Evolutionary conservation across 1,140 invertebrate species (phyloP).

Genomic region (Ips nitidus): DNA sequence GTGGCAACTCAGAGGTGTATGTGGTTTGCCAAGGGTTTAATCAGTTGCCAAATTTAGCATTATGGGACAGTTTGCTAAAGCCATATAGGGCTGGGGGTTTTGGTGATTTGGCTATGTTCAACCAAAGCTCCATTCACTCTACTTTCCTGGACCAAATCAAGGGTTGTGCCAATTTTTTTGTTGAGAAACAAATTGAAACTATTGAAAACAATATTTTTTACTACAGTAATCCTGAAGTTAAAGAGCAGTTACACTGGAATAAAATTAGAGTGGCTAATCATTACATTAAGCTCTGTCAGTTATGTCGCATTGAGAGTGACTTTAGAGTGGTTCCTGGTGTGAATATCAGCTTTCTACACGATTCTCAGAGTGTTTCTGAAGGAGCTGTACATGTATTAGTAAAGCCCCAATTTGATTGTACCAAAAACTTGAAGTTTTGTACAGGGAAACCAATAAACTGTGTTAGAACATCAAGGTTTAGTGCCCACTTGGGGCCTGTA

Average conservation of each 20-base stretch:
- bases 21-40: conserved; percentile 73
- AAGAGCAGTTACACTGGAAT: conserved; percentile 27
- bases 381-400: not conserved
- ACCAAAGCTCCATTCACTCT: conserved; percentile 61
- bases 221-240: conserved; percentile 57
- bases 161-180: conserved; percentile 67
- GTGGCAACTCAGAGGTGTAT: conserved; percentile 94
- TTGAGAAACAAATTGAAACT: conserved; percentile 63
- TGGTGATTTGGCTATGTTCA: conserved; percentile 59
- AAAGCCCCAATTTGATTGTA: too few species aligned
- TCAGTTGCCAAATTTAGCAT: conserved; percentile 52
- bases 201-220: conserved; percentile 66
- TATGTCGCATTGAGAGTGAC: conserved; percentile 36
- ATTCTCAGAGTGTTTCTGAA: not conserved
- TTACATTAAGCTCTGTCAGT: conserved; percentile 39
- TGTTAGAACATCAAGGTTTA: conserved; percentile 37
- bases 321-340: conserved; percentile 27
- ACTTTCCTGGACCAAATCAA: conserved; percentile 70
- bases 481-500: conserved; percentile 22
- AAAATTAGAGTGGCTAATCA: conserved; percentile 40
- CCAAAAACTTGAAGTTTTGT: not conserved
- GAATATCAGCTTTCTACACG: conserved; percentile 3
- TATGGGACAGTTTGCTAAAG: conserved; percentile 55
- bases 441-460: conserved; percentile 31
- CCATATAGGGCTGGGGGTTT: conserved; percentile 53